These are phyloP conservation scores for Crepidodera aurea DNA, from an alignment of 2,888 invertebrate genomes.

Conservation along the genomic window DNA sequence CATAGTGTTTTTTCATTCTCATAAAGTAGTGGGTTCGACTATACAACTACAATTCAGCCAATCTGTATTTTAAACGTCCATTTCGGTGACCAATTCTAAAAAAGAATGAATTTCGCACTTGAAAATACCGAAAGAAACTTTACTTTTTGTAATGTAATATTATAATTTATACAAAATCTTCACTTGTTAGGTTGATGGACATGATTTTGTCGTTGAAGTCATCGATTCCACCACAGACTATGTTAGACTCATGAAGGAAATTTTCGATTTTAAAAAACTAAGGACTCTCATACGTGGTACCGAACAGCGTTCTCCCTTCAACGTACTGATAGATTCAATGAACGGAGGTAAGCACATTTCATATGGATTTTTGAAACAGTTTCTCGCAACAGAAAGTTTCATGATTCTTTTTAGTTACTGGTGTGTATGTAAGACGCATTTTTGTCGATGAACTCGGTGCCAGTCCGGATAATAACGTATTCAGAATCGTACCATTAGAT, in stretches of 20 bases:
- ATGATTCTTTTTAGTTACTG: conserved; percentile 76
- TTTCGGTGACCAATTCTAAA: too few species aligned
- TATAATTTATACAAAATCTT: neutral
- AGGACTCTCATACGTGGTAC: conserved; percentile 76
- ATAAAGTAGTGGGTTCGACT: too few species aligned
- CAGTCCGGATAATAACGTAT: conserved; percentile 69
- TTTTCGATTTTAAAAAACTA: conserved; percentile 92
- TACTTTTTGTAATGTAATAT: too few species aligned
- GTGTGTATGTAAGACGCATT: conserved; percentile 91
- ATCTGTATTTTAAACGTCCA: too few species aligned
- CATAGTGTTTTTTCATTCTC: too few species aligned
- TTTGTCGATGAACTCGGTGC: conserved; percentile 88
- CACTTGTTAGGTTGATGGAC: conserved; percentile 70
- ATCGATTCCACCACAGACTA: conserved; percentile 93
- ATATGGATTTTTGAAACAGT: neutral
- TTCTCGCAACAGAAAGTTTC: neutral
- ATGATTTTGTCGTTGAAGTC: conserved; percentile 82
- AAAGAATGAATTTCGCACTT: too few species aligned
- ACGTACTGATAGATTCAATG: conserved; percentile 92
- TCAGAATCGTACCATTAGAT: conserved; percentile 81
- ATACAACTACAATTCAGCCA: too few species aligned
- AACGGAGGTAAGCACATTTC: conserved; percentile 77
- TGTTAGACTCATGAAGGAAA: conserved; percentile 89
- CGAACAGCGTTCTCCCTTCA: conserved; percentile 71
- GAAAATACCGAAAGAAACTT: too few species aligned